Conservation (phyloP, 2,888 invertebrate species). For the Ametastegia equiseti region DNA sequence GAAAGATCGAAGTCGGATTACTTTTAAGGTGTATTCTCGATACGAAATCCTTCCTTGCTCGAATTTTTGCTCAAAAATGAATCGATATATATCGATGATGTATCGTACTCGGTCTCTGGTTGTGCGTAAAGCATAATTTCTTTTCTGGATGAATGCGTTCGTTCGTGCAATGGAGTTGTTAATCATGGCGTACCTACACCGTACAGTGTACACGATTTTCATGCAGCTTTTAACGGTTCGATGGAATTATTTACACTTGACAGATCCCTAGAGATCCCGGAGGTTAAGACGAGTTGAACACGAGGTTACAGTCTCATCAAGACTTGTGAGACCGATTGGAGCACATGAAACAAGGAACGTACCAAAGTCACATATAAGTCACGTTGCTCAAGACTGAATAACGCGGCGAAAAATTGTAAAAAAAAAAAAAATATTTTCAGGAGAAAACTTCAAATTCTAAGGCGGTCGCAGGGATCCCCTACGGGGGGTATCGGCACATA, state of each 20-base stretch:
- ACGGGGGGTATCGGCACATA: no score
- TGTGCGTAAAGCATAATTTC: background rate
- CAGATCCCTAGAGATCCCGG: background rate
- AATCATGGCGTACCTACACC: background rate
- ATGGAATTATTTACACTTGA: conserved; percentile 1
- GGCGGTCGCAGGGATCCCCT: no score
- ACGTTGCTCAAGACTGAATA: background rate
- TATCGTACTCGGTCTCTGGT: background rate
- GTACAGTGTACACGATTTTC: background rate
- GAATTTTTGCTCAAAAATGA: background rate
- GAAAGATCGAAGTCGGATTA: background rate
- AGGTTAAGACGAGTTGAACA: background rate
- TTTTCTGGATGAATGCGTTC: conserved; percentile 7
- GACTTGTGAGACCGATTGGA: background rate
- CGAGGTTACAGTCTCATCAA: conserved; percentile 1
- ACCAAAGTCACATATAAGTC: background rate
- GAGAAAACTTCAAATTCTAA: background rate
- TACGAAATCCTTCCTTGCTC: background rate
- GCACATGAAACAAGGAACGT: background rate
- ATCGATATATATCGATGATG: background rate
- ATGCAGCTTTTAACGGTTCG: conserved; percentile 29
- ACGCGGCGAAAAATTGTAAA: background rate
- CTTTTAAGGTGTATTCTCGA: background rate
- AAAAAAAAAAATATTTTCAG: background rate
- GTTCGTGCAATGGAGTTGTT: conserved; percentile 30